Conservation (phyloP, 2,797 vertebrate species). For the Sorex maritimensis region DNA sequence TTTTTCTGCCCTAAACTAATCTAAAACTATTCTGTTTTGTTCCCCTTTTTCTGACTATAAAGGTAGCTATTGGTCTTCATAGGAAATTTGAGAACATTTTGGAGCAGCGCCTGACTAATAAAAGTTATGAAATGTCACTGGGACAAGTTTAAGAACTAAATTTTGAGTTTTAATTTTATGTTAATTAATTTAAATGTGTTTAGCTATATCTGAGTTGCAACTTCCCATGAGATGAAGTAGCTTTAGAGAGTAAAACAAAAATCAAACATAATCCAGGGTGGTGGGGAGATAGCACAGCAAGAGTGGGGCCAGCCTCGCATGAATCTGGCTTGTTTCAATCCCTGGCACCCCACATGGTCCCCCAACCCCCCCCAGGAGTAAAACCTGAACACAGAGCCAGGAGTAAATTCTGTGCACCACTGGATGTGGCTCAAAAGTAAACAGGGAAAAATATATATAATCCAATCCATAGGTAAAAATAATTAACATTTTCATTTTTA, state of each 20-base stretch:
- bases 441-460: too few relatives aligned
- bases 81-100: neutral
- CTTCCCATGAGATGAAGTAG: neutral
- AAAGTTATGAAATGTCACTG: neutral
- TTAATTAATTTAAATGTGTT: neutral
- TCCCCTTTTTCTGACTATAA: neutral
- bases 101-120: neutral
- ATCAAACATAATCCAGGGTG: neutral
- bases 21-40: neutral
- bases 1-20: neutral
- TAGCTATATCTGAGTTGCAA: neutral
- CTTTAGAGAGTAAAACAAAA: slow-evolving; percentile 15
- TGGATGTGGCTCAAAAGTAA: too few relatives aligned
- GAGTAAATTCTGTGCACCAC: too few relatives aligned
- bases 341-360: too few relatives aligned
- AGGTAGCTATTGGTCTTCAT: neutral
- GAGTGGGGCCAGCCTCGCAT: too few relatives aligned
- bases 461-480: neutral
- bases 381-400: too few relatives aligned
- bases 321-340: too few relatives aligned
- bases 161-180: neutral
- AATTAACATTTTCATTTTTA: neutral
- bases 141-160: neutral
- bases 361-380: too few relatives aligned
- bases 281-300: too few relatives aligned